Conservation (phyloP, 2,113 vertebrate species). For the Upupa epops region DNA sequence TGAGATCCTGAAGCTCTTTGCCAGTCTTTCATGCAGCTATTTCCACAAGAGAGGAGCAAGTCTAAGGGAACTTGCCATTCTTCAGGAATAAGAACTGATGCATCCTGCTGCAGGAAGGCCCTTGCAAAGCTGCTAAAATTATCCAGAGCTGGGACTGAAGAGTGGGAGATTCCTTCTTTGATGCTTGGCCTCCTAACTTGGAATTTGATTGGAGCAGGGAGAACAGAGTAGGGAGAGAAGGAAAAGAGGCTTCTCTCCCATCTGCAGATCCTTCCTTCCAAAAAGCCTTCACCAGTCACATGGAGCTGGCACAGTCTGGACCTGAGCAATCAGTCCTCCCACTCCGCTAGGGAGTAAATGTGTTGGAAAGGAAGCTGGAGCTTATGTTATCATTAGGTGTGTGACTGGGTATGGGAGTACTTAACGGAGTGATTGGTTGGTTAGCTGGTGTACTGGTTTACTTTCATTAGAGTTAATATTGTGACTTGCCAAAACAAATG, state of each 20-base stretch:
- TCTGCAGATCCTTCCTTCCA: background rate
- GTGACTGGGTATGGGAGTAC: background rate
- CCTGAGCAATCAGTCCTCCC: background rate
- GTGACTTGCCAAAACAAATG: background rate
- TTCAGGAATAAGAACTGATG: background rate
- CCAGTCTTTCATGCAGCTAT: background rate
- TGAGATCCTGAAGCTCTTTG: background rate
- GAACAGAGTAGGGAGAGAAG: background rate
- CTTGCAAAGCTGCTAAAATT: background rate
- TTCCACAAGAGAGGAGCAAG: background rate
- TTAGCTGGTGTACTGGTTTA: background rate
- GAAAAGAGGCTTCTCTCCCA: background rate
- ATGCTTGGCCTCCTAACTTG: background rate
- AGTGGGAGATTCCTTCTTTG: background rate
- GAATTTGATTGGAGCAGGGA: background rate
- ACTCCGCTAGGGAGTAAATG: background rate
- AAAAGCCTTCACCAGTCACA: accelerated
- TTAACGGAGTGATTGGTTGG: background rate
- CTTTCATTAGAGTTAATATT: background rate
- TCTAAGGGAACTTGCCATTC: background rate
- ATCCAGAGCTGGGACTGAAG: background rate
- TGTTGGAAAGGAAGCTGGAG: background rate
- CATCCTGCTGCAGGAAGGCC: background rate
- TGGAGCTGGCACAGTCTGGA: background rate
- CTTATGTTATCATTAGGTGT: background rate